Evolutionary conservation across 2,888 invertebrate species (phyloP), one percentile per base, ranked within the genome.

Genomic region (Zygothrica quintamaculata): DNA sequence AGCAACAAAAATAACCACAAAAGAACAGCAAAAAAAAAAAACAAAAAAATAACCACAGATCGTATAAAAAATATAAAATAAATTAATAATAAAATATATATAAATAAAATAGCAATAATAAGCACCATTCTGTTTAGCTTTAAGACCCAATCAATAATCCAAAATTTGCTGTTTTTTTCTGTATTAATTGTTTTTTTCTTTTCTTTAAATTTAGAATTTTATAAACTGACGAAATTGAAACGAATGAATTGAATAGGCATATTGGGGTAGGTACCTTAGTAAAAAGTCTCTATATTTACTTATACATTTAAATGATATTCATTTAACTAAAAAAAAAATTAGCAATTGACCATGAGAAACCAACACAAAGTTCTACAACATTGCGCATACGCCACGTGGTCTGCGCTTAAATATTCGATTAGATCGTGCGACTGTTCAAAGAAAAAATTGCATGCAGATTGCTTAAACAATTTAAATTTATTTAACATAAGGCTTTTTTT

Each of bases 91-190:
- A 48, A 16, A 43, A 39, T 8, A 37, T 50, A 50, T 26, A 26
- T 6, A n/a, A 8, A 37, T 9, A 33, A 11, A 55, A 39, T 15
- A 7, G 11, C 58, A 42, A 29, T n/a, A 9, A 22, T 13, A 50
- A 60, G 56, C 59, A 60, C 57, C 65, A 11, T 60, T 70, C 56
- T 46, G 31, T 25, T 26, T 12, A 7, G 51, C 13, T 55, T 43
- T 31, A 53, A 68, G 62, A 61, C 53, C 31, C 73, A 65, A 79
- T 77, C 70, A 62, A 77, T 77, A 84, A 69, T 52, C n/a, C n/a
- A n/a, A n/a, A n/a, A n/a, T n/a, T n/a, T n/a, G n/a, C n/a, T n/a
- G n/a, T n/a, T n/a, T n/a, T n/a, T n/a, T n/a, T n/a, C n/a, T n/a
- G n/a, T n/a, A n/a, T n/a, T n/a, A n/a, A n/a, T n/a, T n/a, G n/a